Evolutionary conservation across 2,797 vertebrate genomes (phyloP).

Genomic region (Poeciliopsis infans): DNA sequence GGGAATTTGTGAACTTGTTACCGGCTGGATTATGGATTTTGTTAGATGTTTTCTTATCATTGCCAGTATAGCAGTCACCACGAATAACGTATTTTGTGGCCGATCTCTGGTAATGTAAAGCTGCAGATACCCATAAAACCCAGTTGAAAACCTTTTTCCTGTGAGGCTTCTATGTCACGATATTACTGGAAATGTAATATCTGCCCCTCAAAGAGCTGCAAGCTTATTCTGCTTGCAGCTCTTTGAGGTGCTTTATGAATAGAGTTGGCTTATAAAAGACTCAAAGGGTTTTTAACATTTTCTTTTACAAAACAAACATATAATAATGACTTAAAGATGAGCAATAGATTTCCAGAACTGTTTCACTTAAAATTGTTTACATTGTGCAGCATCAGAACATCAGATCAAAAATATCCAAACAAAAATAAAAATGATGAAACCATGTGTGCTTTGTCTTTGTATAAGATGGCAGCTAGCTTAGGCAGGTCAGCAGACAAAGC

Average conservation of each 20-base stretch:
- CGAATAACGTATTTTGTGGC: neutral
- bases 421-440: neutral
- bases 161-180: neutral
- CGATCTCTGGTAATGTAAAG: neutral
- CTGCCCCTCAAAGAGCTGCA: too few relatives aligned
- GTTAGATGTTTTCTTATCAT: neutral
- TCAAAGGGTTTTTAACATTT: neutral
- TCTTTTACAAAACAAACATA: neutral
- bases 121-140: neutral
- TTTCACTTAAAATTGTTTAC: neutral
- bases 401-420: neutral
- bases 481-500: constrained; percentile 37
- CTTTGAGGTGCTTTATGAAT: neutral
- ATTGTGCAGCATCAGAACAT: neutral
- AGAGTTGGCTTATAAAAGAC: neutral
- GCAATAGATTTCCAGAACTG: neutral
- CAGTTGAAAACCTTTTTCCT: neutral
- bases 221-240: neutral
- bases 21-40: neutral
- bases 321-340: neutral
- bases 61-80: neutral
- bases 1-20: neutral
- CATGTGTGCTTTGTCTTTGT: constrained; percentile 21
- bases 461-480: constrained; percentile 13
- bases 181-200: neutral